Conservation (phyloP, 23 tunicate genomes). For the Trididemnum clinides region DNA sequence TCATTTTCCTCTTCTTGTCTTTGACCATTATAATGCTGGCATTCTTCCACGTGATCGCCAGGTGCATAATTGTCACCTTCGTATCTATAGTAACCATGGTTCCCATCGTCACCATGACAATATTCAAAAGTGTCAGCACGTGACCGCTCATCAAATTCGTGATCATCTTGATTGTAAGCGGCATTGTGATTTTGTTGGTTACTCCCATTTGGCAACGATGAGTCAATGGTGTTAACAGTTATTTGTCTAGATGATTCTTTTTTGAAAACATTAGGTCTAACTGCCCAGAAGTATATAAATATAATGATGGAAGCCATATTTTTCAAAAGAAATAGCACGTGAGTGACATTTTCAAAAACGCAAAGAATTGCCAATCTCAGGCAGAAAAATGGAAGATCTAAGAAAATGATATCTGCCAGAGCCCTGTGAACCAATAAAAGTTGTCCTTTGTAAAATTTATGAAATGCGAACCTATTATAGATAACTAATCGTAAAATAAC, state of each 20-base stretch:
- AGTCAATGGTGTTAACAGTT: background rate
- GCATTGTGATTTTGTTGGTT: background rate
- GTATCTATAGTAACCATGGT: background rate
- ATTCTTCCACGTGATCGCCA: background rate
- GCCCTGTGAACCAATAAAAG: constrained; percentile 46
- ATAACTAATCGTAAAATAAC: too few relatives aligned
- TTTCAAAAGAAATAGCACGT: constrained; percentile 64
- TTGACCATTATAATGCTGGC: too few relatives aligned
- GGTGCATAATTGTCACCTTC: background rate
- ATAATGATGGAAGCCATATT: constrained; percentile 32
- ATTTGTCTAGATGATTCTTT: background rate
- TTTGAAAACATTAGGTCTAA: background rate
- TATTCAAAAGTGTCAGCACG: constrained; percentile 14
- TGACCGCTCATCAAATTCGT: background rate
- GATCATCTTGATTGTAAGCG: background rate
- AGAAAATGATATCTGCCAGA: constrained; percentile 37
- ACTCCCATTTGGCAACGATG: background rate
- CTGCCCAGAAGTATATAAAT: constrained; percentile 55
- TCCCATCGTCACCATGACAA: background rate
- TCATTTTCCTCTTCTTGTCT: background rate
- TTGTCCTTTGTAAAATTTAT: too few relatives aligned
- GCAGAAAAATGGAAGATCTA: constrained; percentile 79
- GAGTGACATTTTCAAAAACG: constrained; percentile 34
- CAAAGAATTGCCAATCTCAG: constrained; percentile 55
- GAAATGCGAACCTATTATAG: too few relatives aligned